Evolutionary conservation across 2,888 invertebrate genomes (phyloP), one percentile per base, ranked within the genome.

Genomic region (Diogma glabrata): DNA sequence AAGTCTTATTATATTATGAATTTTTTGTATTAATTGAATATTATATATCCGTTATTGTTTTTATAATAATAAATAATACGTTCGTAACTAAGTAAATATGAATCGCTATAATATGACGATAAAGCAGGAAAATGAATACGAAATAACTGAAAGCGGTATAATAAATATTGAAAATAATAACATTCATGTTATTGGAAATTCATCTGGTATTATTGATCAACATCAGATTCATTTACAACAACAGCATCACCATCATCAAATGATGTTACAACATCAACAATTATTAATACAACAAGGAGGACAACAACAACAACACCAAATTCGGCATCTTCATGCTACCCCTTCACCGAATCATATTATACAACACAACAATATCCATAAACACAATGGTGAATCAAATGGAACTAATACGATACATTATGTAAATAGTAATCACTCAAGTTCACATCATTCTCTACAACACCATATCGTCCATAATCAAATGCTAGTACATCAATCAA

Each of bases 71-170:
- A n/a, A n/a, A n/a, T n/a, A n/a, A n/a, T n/a, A n/a, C n/a, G n/a
- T n/a, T n/a, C n/a, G n/a, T n/a, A n/a, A n/a, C n/a, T n/a, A n/a
- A n/a, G n/a, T 43, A 4, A 43, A 22, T 8, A 43, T 43, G 43
- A 23, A 43, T 14, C 43, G 22, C n/a, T 43, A 43, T 43, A 43
- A 20, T 22, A 22, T 43, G 22, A 23, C 43, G 2, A 43, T 43
- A 22, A 43, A 43, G n/a, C 22, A 43, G 22, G 43, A 43, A 43
- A 43, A 43, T 22, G 43, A 17, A 43, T 43, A 43, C n/a, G 43
- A 43, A 43, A 43, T 22, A 14, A 43, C 43, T 7, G 43, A 43
- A 43, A 22, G 22, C 43, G 43, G 43, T 43, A 43, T 43, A 14
- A 22, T 43, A 12, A 43, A 43, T 43, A n/a, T n/a, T n/a, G n/a